Evolutionary conservation across 2,113 vertebrate genomes (phyloP).

Genomic region (Urocitellus parryii): DNA sequence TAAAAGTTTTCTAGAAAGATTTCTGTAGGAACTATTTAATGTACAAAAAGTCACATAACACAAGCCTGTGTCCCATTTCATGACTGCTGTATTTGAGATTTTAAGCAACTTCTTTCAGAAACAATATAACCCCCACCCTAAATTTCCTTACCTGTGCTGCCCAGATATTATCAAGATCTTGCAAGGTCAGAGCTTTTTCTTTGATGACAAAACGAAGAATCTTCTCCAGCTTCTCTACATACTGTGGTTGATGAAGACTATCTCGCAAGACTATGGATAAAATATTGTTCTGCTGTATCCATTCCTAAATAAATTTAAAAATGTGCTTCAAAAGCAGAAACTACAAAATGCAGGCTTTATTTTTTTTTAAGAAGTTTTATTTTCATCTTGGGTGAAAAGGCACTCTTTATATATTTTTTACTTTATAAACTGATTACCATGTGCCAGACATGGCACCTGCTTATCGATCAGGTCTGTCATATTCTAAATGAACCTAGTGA

Average conservation of each 20-base stretch:
- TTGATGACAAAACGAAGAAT: conserved; percentile 99
- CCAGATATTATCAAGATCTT: conserved; percentile 99
- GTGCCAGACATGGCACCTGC: not conserved
- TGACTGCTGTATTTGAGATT: not conserved
- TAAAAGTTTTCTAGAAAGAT: conserved; percentile 38
- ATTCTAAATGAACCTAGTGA: conserved; percentile 2
- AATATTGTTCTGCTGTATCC: conserved; percentile 99
- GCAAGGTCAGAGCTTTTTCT: conserved; percentile 98
- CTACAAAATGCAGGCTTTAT: not conserved
- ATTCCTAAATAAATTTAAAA: conserved; percentile 91
- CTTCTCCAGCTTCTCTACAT: conserved; percentile 99
- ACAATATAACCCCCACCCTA: not conserved
- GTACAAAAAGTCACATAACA: not conserved
- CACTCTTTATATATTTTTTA: not conserved
- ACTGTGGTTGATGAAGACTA: conserved; percentile 99
- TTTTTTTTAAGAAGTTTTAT: not conserved
- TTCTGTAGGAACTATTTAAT: conserved; percentile 26
- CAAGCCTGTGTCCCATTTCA: conserved; percentile 10
- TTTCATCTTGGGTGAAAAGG: conserved; percentile 23
- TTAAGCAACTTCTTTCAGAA: conserved; percentile 23
- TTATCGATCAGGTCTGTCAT: conserved; percentile 1
- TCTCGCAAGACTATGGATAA: conserved; percentile 98
- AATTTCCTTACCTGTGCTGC: conserved; percentile 95
- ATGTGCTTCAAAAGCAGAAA: conserved; percentile 70
- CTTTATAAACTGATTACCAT: conserved; percentile 36